Conservation (phyloP, 2,888 invertebrate genomes). For the Linnaemya tessellans region DNA sequence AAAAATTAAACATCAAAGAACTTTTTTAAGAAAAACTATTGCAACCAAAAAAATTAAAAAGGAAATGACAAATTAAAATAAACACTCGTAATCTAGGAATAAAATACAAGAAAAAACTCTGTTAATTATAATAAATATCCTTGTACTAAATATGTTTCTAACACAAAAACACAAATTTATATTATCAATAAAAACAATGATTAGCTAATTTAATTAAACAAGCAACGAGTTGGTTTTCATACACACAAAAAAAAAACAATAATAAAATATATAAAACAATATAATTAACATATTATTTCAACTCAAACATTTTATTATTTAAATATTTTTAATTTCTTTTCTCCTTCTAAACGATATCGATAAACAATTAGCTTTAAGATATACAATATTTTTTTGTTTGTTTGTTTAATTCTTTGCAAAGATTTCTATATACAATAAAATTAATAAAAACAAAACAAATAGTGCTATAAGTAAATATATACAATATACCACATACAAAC, state of each 20-base stretch:
- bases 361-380: conserved; percentile 40
- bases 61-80: conserved; percentile 1
- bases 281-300: too few species aligned
- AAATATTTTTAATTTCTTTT: background rate
- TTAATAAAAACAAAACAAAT: background rate
- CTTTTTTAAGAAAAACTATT: conserved; percentile 31
- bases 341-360: conserved; percentile 9
- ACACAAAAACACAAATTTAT: conserved; percentile 1
- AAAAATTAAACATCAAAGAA: background rate
- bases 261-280: too few species aligned
- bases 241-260: background rate
- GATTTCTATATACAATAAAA: background rate
- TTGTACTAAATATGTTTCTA: conserved; percentile 12
- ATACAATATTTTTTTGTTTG: background rate
- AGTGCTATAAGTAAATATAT: background rate
- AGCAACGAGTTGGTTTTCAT: conserved; percentile 51
- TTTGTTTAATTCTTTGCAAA: conserved; percentile 1
- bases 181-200: conserved; percentile 1
- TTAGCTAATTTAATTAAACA: conserved; percentile 24
- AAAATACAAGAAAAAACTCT: background rate
- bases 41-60: conserved; percentile 31
- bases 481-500: background rate
- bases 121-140: conserved; percentile 6
- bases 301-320: conserved; percentile 1
- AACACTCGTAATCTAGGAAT: background rate